Percentiles rank a stretch among this genome's conserved stretches.
phyloP scores from a whole-genome alignment of 2,888 invertebrate species.

The Dasypogon diadema region DNA sequence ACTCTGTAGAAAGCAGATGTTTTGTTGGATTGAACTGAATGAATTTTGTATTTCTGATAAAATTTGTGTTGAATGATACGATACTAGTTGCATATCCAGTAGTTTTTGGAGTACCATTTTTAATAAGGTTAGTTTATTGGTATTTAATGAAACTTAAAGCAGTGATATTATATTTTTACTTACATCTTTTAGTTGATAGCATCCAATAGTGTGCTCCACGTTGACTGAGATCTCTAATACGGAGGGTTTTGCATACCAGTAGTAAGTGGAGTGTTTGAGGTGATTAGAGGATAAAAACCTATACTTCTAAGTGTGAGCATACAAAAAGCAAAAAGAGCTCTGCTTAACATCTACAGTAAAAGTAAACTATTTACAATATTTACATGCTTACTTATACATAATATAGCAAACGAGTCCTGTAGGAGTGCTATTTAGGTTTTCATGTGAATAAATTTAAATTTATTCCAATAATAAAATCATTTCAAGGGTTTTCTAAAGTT shows the following conservation, averaged over 20 bases:
- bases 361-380: slow-evolving; percentile 42
- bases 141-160: slow-evolving; percentile 1
- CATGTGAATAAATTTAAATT: too few species aligned
- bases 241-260: slow-evolving; percentile 18
- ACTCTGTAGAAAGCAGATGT: slow-evolving; percentile 41
- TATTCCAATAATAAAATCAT: too few species aligned
- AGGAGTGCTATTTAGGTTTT: slow-evolving; percentile 18
- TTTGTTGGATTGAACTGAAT: not conserved
- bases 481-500: too few species aligned
- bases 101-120: slow-evolving; percentile 43
- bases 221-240: slow-evolving; percentile 4
- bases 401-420: slow-evolving; percentile 22
- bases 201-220: slow-evolving; percentile 15
- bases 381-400: slow-evolving; percentile 34
- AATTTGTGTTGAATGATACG: not conserved
- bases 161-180: slow-evolving; percentile 7
- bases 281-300: slow-evolving; percentile 28
- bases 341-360: slow-evolving; percentile 24
- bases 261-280: slow-evolving; percentile 4
- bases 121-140: not conserved
- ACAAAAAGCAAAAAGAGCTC: slow-evolving; percentile 48
- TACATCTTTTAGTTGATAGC: slow-evolving; percentile 8
- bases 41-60: slow-evolving; percentile 12
- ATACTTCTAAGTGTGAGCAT: slow-evolving; percentile 25
- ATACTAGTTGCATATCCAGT: not conserved